These are phyloP conservation scores for Oryzias melastigma DNA, from an alignment of 2,113 vertebrate genomes.

Conservation along the genomic window DNA sequence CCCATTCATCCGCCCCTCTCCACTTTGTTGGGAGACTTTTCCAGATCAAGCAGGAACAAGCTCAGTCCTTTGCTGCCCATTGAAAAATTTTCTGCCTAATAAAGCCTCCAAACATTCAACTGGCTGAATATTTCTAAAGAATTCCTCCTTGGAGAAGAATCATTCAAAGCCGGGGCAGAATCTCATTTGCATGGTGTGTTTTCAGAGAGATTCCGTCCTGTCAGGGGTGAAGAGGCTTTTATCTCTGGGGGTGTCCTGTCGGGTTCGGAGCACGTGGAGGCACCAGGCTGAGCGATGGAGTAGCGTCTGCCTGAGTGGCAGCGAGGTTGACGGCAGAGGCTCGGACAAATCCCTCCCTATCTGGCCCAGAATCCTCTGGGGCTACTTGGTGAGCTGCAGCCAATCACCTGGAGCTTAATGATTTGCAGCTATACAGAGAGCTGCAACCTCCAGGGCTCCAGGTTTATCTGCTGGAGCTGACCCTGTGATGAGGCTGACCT, in stretches of 20 bases:
- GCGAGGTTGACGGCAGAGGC: slow-evolving; percentile 18
- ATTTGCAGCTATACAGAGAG: slow-evolving; percentile 66
- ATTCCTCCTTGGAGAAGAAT: slow-evolving; percentile 41
- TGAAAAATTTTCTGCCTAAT: slow-evolving; percentile 54
- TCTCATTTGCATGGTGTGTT: slow-evolving; percentile 48
- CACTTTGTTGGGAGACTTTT: slow-evolving; percentile 46
- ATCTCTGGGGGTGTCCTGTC: slow-evolving; percentile 55
- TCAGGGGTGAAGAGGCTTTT: slow-evolving; percentile 61
- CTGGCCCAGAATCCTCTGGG: slow-evolving; percentile 52
- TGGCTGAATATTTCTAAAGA: slow-evolving; percentile 51
- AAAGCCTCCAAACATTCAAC: slow-evolving; percentile 54
- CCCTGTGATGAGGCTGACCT: slow-evolving; percentile 73
- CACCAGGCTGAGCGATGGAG: slow-evolving; percentile 40
- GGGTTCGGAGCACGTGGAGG: slow-evolving; percentile 37
- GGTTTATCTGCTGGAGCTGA: slow-evolving; percentile 74
- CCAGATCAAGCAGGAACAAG: slow-evolving; percentile 67
- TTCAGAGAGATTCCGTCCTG: slow-evolving; percentile 53
- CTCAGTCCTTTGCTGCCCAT: slow-evolving; percentile 37
- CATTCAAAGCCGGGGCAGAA: slow-evolving; percentile 42
- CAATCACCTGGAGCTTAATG: slow-evolving; percentile 73
- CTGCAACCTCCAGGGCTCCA: slow-evolving; percentile 53
- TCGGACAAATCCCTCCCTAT: slow-evolving; percentile 55
- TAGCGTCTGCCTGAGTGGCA: slow-evolving; percentile 36
- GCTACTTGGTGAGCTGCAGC: slow-evolving; percentile 38
- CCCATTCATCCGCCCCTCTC: slow-evolving; percentile 46